These are phyloP conservation scores for Channa striata DNA, from an alignment of 2,797 vertebrate species.

Conservation along the genomic window DNA sequence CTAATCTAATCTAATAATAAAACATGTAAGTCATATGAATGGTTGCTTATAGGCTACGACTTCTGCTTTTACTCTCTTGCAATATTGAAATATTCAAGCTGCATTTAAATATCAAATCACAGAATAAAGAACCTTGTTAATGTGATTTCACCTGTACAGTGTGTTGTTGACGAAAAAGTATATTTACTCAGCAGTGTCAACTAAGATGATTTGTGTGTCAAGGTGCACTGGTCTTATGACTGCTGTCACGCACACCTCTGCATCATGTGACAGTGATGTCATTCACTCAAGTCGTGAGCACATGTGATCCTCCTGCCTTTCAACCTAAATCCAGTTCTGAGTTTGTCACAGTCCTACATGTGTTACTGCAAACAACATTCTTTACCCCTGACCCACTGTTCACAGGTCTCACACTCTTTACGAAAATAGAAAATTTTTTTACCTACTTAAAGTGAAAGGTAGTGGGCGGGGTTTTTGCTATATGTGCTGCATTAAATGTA, in stretches of 20 bases:
- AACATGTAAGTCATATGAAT: too few relatives aligned
- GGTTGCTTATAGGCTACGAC: too few relatives aligned
- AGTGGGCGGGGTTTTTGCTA: not conserved
- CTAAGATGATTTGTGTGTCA: too few relatives aligned
- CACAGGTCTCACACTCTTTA: not conserved
- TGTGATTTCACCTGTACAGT: too few relatives aligned
- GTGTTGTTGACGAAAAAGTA: not conserved
- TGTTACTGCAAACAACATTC: conserved; percentile 32
- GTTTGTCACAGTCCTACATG: conserved; percentile 19
- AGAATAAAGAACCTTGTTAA: not conserved
- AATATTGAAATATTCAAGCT: not conserved
- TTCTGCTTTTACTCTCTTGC: not conserved
- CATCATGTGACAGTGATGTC: conserved; percentile 60
- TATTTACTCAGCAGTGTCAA: not conserved
- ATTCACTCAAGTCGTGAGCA: not conserved
- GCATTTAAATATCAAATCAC: not conserved
- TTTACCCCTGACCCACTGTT: conserved; percentile 50
- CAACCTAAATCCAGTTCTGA: conserved; percentile 38
- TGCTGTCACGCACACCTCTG: conserved; percentile 11
- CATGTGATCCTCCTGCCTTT: not conserved
- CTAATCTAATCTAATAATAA: too few relatives aligned
- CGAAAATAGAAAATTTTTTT: not conserved
- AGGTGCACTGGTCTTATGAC: not conserved
- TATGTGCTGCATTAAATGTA: not conserved
- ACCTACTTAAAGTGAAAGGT: accelerated